Evolutionary conservation across 2,113 vertebrate species (phyloP).

Genomic region (Nicator chloris): DNA sequence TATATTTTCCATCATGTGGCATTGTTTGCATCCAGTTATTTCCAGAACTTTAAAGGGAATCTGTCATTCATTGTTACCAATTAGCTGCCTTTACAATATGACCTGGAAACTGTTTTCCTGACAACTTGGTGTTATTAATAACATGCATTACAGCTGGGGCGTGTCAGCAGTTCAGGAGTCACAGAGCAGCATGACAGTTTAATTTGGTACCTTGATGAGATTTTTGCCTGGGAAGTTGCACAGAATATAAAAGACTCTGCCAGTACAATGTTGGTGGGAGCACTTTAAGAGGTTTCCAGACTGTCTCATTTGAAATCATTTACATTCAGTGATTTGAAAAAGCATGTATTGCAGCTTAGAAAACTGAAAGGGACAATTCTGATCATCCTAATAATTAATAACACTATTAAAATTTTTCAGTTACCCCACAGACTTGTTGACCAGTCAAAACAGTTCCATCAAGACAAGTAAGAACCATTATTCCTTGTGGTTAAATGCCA

Average conservation of each 20-base stretch:
- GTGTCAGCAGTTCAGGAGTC: slow-evolving; percentile 46
- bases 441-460: neutral
- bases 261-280: neutral
- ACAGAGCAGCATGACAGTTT: slow-evolving; percentile 53
- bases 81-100: slow-evolving; percentile 41
- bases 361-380: neutral
- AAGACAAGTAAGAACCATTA: neutral
- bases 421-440: neutral
- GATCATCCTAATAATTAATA: neutral
- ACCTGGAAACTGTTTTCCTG: slow-evolving; percentile 48
- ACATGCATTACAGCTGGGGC: slow-evolving; percentile 45
- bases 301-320: neutral
- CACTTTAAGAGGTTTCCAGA: neutral
- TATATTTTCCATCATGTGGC: neutral
- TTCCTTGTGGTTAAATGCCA: neutral
- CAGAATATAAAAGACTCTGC: slow-evolving; percentile 32
- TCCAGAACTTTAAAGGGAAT: slow-evolving; percentile 23
- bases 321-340: neutral
- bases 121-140: slow-evolving; percentile 55
- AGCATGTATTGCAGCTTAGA: neutral
- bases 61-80: slow-evolving; percentile 34
- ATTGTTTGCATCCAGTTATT: neutral
- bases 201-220: slow-evolving; percentile 63
- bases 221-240: slow-evolving; percentile 28
- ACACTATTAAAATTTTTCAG: neutral